A percentile compares a stretch with the other conserved stretches of the same genome.
Evolutionary conservation across 2,888 invertebrate species (phyloP).

Genomic region (Pilophorus perplexus): DNA sequence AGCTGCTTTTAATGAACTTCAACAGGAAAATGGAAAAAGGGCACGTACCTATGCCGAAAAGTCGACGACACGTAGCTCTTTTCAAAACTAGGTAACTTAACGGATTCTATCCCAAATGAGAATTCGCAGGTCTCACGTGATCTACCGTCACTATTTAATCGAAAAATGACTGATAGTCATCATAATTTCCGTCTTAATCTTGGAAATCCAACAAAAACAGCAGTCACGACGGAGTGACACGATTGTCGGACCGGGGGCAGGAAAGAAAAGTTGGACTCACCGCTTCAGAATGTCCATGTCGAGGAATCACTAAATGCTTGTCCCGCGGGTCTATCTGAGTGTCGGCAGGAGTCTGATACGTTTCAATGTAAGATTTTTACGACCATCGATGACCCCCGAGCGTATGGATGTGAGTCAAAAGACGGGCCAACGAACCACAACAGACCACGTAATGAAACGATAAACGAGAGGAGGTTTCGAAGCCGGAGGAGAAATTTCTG

Average conservation of each 20-base stretch:
- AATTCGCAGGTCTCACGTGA: too few species aligned
- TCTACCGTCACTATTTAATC: too few species aligned
- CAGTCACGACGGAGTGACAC: not conserved
- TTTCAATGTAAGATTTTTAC: not conserved
- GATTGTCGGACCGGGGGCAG: not conserved
- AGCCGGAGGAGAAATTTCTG: conserved; percentile 4
- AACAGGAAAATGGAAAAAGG: too few species aligned
- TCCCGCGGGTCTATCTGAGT: not conserved
- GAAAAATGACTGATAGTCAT: too few species aligned
- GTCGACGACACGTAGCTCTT: too few species aligned
- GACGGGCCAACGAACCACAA: conserved; percentile 25
- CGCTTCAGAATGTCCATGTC: conserved; percentile 9
- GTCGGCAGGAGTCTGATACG: too few species aligned
- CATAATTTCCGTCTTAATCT: too few species aligned
- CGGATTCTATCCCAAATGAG: too few species aligned
- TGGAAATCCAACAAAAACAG: not conserved
- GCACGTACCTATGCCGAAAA: too few species aligned
- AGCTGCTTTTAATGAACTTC: too few species aligned
- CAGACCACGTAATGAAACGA: conserved; percentile 30
- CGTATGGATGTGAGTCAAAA: not conserved
- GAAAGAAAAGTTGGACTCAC: not conserved
- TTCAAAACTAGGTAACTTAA: too few species aligned
- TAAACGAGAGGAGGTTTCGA: not conserved
- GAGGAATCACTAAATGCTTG: not conserved
- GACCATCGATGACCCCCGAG: not conserved